Base-by-base conservation (phyloP, 2,113 vertebrate genomes). In the Leucopsar rothschildi region DNA sequence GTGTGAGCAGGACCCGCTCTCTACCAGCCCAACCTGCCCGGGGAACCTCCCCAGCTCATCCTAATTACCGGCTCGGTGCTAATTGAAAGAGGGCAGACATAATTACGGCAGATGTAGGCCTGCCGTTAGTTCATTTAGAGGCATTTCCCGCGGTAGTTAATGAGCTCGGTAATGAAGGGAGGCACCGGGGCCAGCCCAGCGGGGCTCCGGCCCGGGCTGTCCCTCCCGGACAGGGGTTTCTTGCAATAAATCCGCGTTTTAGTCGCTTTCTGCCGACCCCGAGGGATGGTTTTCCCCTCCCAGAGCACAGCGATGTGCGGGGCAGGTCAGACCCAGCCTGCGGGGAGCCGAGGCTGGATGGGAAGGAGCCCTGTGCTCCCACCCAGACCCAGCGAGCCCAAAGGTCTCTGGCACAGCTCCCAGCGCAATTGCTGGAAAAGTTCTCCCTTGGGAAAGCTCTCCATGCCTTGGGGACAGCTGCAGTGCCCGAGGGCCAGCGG, bases 321-420 rank as follows among this genome's bases (percentile, higher is more conserved):
- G 9, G 7, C 13, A 10, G 37, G 16, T 10, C 9, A 2, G 45
- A 16, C 5, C 14, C 31, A 0, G 0, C 8, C 21, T 45, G 60
- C 25, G 9, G 33, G 31, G 47, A 13, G 29, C 3, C 1, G 1
- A 24, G 47, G 47, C 66, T 53, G 79, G 29, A 12, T 16, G 50
- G 15, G 25, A 52, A 28, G 50, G 29, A 33, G 0, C 50, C 31
- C n/a, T 0, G 1, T 1, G 3, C 0, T 39, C 25, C 75, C 14
- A 1, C 5, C 27, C 5, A 4, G 24, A 22, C 27, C 11, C 45
- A 44, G 45, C 0, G 4, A 63, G 57, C 59, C 12, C 53, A 3
- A 0, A 12, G 63, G 52, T 23, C 53, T 29, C 25, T 47, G 23
- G 33, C 71, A 3, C 24, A 9, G 68, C 57, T 57, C 68, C 77